phyloP scores from a whole-genome alignment of 2,797 vertebrate genomes.

The Allobates femoralis region DNA sequence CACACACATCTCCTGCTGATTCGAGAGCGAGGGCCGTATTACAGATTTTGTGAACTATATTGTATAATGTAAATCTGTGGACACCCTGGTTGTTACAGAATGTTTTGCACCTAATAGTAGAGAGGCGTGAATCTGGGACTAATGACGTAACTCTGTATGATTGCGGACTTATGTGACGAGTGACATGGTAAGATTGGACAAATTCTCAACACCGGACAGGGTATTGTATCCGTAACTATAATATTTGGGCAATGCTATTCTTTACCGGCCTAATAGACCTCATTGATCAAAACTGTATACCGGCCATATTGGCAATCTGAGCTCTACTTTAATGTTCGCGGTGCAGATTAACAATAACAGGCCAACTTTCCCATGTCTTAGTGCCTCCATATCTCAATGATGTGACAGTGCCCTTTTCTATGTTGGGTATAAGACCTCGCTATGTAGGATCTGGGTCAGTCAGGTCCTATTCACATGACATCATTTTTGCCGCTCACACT shows the following conservation, averaged over 20 bases:
- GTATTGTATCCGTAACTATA: background rate
- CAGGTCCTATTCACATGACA: background rate
- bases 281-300: background rate
- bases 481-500: background rate
- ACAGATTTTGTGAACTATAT: conserved; percentile 10
- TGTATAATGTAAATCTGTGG: conserved; percentile 14
- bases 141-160: background rate
- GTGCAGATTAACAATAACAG: background rate
- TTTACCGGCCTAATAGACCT: background rate
- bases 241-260: background rate
- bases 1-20: background rate
- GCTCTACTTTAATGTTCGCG: background rate
- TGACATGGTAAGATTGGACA: conserved; percentile 2
- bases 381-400: background rate
- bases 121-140: background rate
- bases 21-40: background rate
- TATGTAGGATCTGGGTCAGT: background rate
- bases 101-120: conserved; percentile 15
- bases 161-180: conserved; percentile 7
- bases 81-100: conserved; percentile 40
- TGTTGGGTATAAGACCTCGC: background rate
- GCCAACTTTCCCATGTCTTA: background rate
- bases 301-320: background rate
- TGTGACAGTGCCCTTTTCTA: background rate
- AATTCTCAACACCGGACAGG: background rate